These are phyloP conservation scores for Electrophaes corylata DNA, from an alignment of 2,888 invertebrate species.

Conservation along the genomic window DNA sequence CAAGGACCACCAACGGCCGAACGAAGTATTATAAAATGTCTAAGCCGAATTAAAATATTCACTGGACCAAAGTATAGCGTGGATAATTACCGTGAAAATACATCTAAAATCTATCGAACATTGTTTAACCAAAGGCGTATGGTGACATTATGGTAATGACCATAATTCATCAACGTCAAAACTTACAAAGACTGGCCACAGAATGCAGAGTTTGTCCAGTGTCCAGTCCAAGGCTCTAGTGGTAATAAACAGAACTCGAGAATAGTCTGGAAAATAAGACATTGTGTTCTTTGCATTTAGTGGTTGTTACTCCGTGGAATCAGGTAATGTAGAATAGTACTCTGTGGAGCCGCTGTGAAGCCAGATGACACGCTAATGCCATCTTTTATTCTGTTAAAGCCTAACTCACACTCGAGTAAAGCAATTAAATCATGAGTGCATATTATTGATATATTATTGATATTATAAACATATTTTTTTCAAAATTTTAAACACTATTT, in stretches of 20 bases:
- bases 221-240: slow-evolving; percentile 21
- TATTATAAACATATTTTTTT: no score
- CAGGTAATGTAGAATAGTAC: no score
- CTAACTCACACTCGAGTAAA: slow-evolving; percentile 14
- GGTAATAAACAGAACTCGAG: slow-evolving; percentile 8
- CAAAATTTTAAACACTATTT: no score
- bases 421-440: slow-evolving; percentile 6
- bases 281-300: slow-evolving; percentile 9
- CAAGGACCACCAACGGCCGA: slow-evolving; percentile 35
- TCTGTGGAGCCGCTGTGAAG: no score
- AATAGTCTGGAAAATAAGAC: slow-evolving; percentile 9
- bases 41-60: slow-evolving; percentile 34
- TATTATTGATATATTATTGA: slow-evolving; percentile 4
- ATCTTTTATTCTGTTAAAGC: slow-evolving; percentile 6
- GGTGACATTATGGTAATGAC: slow-evolving; percentile 37
- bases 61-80: slow-evolving; percentile 32
- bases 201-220: slow-evolving; percentile 6
- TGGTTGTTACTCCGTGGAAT: background rate
- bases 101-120: slow-evolving; percentile 30
- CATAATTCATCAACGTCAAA: slow-evolving; percentile 39
- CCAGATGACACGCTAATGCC: slow-evolving; percentile 1
- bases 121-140: slow-evolving; percentile 23
- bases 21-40: slow-evolving; percentile 20
- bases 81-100: slow-evolving; percentile 33
- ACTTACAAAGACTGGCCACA: slow-evolving; percentile 33